Base-by-base conservation (phyloP, 53 echinoderm and acorn worm species). In the Actinopyga echinites region DNA sequence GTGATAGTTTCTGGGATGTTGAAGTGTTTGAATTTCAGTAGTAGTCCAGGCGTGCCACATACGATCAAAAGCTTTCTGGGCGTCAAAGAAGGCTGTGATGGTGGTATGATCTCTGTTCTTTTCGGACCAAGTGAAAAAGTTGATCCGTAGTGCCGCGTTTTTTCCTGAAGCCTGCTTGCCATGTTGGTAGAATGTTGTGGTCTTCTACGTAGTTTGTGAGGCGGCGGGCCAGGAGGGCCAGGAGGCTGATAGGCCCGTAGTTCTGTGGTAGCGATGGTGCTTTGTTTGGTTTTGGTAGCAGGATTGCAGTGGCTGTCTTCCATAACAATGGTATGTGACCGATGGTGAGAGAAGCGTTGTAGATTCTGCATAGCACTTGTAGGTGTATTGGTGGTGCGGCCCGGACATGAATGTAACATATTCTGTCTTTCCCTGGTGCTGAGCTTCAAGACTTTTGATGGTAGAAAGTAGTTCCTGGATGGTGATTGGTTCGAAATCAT, bases 71-170 rank as follows among this genome's bases (percentile, higher is more conserved):
- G 65, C 30, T 65, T 65, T 65, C 13, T 65, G 6, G 6, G 65
- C 65, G 17, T 65, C 35, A 8, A 65, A 65, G 65, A 65, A 65
- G 13, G 30, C 65, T 65, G 65, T 29, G 6, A 65, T 30, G 65
- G 65, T 65, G 30, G 30, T 30, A 11, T 65, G 65, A 6, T 6
- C 32, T 65, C 7, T 37, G 44, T n/a, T 17, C 38, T 38, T 37
- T 6, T 71, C 11, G 42, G 73, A 71, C 1, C 15, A 71, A 25
- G 6, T 20, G 45, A 20, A 37, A 38, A n/a, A 71, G 42, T 38
- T 71, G 73, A 36, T 71, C 45, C 6, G 40, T 71, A 36, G 73
- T 71, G 38, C 40, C n/a, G 12, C 73, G 31, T 13, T 71, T 71
- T 10, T 21, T 6, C 2, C 42, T 19, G 21, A 71, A 37, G 24